phyloP scores from a whole-genome alignment of 1,140 invertebrate genomes.

The Drosophila biarmipes region DNA sequence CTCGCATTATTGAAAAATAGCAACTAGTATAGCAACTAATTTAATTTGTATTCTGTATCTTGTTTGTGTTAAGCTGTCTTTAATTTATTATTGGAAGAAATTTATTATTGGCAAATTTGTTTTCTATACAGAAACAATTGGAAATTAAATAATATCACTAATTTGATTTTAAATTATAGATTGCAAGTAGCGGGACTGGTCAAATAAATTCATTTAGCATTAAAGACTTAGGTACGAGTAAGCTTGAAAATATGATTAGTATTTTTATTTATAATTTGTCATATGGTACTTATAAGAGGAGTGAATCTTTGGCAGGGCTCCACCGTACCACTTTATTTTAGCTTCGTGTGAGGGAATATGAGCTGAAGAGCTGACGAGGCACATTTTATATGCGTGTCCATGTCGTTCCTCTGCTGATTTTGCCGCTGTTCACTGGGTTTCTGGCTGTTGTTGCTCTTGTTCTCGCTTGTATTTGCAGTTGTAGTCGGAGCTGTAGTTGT shows the following conservation, averaged over 20 bases:
- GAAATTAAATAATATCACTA: background rate
- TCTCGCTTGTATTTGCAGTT: slow-evolving; percentile 20
- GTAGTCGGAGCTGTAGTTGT: slow-evolving; percentile 38
- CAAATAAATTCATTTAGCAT: background rate
- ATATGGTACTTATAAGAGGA: too few species aligned
- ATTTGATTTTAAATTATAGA: background rate
- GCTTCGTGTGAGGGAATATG: slow-evolving; percentile 31
- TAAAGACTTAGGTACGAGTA: background rate
- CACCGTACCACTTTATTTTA: slow-evolving; percentile 20
- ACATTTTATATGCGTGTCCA: slow-evolving; percentile 58
- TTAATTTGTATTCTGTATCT: background rate
- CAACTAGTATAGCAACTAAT: background rate
- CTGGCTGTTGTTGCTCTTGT: slow-evolving; percentile 35
- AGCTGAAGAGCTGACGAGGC: slow-evolving; percentile 30
- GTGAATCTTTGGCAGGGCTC: slow-evolving; percentile 1
- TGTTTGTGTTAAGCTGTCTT: too few species aligned
- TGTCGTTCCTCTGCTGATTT: slow-evolving; percentile 50
- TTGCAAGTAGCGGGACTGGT: background rate
- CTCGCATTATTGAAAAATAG: background rate
- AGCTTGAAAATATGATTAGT: background rate
- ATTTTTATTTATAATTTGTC: background rate
- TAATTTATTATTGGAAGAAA: background rate
- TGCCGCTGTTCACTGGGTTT: slow-evolving; percentile 32
- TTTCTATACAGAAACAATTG: background rate
- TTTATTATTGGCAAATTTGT: background rate